These are phyloP conservation scores for Bradypodion pumilum DNA, from an alignment of 2,797 vertebrate genomes.

Conservation along the genomic window DNA sequence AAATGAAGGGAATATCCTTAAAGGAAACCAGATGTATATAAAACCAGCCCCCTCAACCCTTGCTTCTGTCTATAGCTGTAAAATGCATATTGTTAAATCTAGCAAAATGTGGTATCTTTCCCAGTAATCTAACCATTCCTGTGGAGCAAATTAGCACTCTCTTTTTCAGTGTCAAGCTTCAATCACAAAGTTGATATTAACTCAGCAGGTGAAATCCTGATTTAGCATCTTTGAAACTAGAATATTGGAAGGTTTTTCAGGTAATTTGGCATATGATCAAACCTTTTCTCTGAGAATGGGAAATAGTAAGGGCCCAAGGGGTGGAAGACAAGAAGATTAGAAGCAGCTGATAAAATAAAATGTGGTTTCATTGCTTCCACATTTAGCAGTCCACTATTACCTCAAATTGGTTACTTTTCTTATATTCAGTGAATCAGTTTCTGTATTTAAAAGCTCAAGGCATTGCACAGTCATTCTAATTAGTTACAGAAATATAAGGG, in stretches of 20 bases:
- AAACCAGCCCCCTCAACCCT: not conserved
- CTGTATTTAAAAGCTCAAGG: conserved; percentile 2
- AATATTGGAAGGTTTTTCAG: not conserved
- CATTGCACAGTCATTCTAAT: not conserved
- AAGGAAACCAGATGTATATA: not conserved
- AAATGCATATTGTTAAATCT: conserved; percentile 24
- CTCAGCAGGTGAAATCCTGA: conserved; percentile 33
- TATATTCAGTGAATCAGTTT: not conserved
- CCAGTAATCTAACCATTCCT: conserved; percentile 24
- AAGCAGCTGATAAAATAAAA: conserved; percentile 16
- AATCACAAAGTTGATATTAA: conserved; percentile 42
- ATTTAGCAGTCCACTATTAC: not conserved
- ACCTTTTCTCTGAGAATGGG: not conserved
- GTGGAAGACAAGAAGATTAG: conserved; percentile 41
- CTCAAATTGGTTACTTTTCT: conserved; percentile 27
- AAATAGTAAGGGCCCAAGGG: not conserved
- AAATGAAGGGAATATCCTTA: not conserved
- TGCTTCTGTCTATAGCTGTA: not conserved
- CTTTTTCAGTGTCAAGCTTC: conserved; percentile 35
- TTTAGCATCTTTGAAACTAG: conserved; percentile 14
- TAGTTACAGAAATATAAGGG: not conserved
- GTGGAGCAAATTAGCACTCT: conserved; percentile 38
- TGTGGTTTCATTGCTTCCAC: not conserved
- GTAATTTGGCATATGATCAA: conserved; percentile 28
- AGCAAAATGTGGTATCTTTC: conserved; percentile 27